These are phyloP conservation scores for Drosophila melanica DNA, from an alignment of 1,140 invertebrate genomes.

Conservation along the genomic window DNA sequence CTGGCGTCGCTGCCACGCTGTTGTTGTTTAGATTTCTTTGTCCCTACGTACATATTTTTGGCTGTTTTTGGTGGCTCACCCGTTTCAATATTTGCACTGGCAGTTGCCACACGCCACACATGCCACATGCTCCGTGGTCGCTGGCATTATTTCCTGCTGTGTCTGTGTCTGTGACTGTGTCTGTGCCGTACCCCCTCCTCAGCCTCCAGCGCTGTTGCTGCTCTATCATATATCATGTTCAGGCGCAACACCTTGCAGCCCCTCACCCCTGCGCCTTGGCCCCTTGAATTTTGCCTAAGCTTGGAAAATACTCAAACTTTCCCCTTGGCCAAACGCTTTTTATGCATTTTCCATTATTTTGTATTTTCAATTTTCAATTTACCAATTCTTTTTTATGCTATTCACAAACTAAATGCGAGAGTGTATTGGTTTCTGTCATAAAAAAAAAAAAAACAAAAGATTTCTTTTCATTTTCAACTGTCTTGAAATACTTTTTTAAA, in stretches of 20 bases:
- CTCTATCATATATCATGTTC: constrained; percentile 80
- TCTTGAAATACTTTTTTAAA: too few species aligned
- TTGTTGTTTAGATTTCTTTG: constrained; percentile 81
- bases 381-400: neutral
- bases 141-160: constrained; percentile 75
- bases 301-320: constrained; percentile 10
- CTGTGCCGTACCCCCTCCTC: neutral
- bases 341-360: constrained; percentile 81
- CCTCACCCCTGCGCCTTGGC: neutral
- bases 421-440: too few species aligned
- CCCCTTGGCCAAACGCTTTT: constrained; percentile 38
- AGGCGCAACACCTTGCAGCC: constrained; percentile 56
- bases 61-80: constrained; percentile 57
- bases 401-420: too few species aligned
- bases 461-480: too few species aligned
- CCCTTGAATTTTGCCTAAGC: constrained; percentile 22
- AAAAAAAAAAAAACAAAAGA: too few species aligned
- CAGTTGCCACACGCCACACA: neutral
- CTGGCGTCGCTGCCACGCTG: constrained; percentile 32
- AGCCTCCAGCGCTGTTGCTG: constrained; percentile 32
- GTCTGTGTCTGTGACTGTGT: constrained; percentile 9
- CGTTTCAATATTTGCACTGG: constrained; percentile 77
- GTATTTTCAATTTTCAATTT: constrained; percentile 60
- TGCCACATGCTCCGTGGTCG: constrained; percentile 41
- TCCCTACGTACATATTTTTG: constrained; percentile 43